phyloP scores from a whole-genome alignment of 2,888 invertebrate genomes.

The Adineta ricciae region DNA sequence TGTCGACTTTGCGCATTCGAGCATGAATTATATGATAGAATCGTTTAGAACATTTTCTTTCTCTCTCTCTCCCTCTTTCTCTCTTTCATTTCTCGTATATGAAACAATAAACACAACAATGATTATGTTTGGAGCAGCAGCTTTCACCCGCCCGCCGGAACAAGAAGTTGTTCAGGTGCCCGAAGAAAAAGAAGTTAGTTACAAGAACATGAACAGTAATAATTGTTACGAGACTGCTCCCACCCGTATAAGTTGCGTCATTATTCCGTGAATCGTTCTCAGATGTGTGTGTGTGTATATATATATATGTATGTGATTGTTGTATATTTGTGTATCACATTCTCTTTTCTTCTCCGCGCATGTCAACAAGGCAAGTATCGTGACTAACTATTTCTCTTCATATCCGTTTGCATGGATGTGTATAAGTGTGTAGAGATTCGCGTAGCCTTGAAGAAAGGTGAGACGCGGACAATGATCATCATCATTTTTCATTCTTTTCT shows the following conservation, averaged over 20 bases:
- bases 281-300: neutral
- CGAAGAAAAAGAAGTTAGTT: slow-evolving; percentile 12
- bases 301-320: neutral
- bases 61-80: neutral
- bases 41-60: slow-evolving; percentile 1
- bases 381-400: neutral
- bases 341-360: neutral
- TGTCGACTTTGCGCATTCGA: neutral
- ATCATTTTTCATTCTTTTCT: neutral
- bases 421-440: neutral
- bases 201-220: slow-evolving; percentile 5
- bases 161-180: slow-evolving; percentile 15
- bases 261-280: slow-evolving; percentile 3
- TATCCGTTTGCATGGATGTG: neutral
- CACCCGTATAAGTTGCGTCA: slow-evolving; percentile 4
- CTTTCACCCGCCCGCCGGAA: slow-evolving; percentile 13
- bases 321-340: slow-evolving; percentile 7
- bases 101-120: slow-evolving; percentile 4
- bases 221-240: slow-evolving; percentile 5
- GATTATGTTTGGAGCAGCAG: slow-evolving; percentile 5
- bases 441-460: neutral
- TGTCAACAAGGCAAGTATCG: slow-evolving; percentile 9
- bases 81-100: neutral
- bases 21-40: neutral
- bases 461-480: neutral